Evolutionary conservation across 2,113 vertebrate genomes (phyloP).

Genomic region (Nasalis larvatus): DNA sequence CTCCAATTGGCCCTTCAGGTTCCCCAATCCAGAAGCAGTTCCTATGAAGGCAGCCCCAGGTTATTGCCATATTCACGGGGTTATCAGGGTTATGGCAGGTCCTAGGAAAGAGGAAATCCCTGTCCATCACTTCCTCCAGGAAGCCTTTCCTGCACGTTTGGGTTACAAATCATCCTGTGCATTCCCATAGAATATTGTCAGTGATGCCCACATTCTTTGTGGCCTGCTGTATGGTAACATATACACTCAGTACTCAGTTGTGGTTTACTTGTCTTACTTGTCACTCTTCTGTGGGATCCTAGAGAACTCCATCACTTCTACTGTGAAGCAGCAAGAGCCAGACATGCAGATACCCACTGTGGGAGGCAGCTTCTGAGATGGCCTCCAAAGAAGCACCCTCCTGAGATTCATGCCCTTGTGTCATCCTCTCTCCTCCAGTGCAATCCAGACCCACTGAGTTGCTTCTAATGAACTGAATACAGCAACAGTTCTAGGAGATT

Average conservation of each 20-base stretch:
- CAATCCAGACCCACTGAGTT: not conserved
- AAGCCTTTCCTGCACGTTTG: not conserved
- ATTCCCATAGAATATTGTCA: not conserved
- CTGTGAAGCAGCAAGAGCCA: not conserved
- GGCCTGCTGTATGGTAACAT: not conserved
- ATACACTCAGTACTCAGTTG: fast-evolving
- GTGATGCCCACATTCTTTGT: not conserved
- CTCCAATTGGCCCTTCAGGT: not conserved
- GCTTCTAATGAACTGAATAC: not conserved
- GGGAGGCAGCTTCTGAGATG: not conserved
- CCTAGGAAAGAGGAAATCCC: not conserved
- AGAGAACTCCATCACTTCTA: too few relatives aligned
- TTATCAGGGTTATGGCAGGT: not conserved
- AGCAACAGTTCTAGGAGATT: not conserved
- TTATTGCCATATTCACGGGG: not conserved
- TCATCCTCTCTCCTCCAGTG: not conserved
- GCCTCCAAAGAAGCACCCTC: not conserved
- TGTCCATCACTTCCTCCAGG: not conserved
- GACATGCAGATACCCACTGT: not conserved
- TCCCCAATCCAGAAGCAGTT: not conserved
- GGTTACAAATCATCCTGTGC: not conserved
- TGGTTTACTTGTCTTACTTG: not conserved
- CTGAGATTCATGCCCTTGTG: not conserved
- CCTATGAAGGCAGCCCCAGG: not conserved
- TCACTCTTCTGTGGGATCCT: too few relatives aligned